Percentiles rank a stretch among this genome's conserved stretches.
These are phyloP conservation scores for Harpalus rubripes DNA, from an alignment of 2,888 invertebrate genomes.

Conservation along the genomic window DNA sequence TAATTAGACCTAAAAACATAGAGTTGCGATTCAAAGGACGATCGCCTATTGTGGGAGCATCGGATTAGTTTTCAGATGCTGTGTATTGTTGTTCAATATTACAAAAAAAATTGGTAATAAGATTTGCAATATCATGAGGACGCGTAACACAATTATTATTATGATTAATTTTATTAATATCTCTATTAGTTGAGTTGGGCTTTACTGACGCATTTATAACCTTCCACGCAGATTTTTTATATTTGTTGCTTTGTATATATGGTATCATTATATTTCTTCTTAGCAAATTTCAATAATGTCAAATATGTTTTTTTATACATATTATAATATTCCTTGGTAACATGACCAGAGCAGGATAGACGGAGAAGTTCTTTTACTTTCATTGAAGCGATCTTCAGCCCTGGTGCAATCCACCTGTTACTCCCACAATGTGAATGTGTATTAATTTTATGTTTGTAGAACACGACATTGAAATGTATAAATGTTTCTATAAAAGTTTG, in stretches of 20 bases:
- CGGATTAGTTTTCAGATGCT: too few species aligned
- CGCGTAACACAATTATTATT: neutral
- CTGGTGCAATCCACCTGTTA: neutral
- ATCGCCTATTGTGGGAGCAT: neutral
- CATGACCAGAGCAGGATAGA: neutral
- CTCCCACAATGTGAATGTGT: neutral
- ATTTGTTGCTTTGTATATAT: neutral
- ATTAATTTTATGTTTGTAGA: neutral
- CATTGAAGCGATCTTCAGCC: neutral
- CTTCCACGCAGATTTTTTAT: neutral
- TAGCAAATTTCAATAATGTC: neutral
- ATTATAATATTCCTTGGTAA: neutral
- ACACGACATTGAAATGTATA: constrained; percentile 4
- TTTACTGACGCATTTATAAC: neutral
- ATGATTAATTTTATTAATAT: too few species aligned
- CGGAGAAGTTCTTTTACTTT: neutral
- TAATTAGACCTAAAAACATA: constrained; percentile 7
- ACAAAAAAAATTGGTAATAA: too few species aligned
- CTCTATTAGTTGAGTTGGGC: neutral
- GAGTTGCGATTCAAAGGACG: neutral
- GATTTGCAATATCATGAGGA: neutral
- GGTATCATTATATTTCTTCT: constrained; percentile 2
- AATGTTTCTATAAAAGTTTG: constrained; percentile 7
- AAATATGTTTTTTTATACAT: neutral
- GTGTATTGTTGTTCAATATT: too few species aligned